These are phyloP conservation scores for Diacarnus erythraeanus DNA, from an alignment of 37 sponge, comb jelly and placozoan genomes.

Conservation along the genomic window DNA sequence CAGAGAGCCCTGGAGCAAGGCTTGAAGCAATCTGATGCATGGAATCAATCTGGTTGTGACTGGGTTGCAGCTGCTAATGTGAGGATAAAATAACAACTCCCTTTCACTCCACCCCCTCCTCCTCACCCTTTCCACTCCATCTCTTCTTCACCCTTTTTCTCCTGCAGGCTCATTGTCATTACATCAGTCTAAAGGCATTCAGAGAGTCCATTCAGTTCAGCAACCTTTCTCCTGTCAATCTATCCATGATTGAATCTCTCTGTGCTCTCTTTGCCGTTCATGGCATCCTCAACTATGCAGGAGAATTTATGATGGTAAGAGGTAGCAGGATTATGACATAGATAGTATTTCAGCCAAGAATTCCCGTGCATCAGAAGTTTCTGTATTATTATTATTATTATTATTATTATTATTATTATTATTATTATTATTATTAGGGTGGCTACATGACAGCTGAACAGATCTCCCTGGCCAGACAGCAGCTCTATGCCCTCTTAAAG, in stretches of 20 bases:
- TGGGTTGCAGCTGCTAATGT: slow-evolving; percentile 60
- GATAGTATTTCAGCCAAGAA: neutral
- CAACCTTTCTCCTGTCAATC: slow-evolving; percentile 37
- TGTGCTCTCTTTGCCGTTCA: slow-evolving; percentile 63
- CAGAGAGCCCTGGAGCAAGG: slow-evolving; percentile 44
- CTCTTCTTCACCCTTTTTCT: neutral
- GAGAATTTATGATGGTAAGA: slow-evolving; percentile 69
- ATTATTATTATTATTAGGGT: slow-evolving; percentile 29
- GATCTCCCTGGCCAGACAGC: slow-evolving; percentile 25
- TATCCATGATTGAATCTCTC: slow-evolving; percentile 40
- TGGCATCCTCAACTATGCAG: slow-evolving; percentile 47
- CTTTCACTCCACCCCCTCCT: neutral
- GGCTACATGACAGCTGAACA: slow-evolving; percentile 52
- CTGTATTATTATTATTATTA: neutral
- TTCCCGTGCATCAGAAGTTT: neutral
- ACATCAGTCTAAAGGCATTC: slow-evolving; percentile 67
- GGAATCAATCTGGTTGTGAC: slow-evolving; percentile 61
- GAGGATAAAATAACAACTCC: neutral
- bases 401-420: too few species aligned
- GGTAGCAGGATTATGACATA: too few species aligned
- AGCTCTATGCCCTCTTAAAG: slow-evolving; percentile 32
- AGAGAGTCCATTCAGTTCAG: slow-evolving; percentile 33
- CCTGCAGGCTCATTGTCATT: slow-evolving; percentile 84
- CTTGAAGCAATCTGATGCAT: slow-evolving; percentile 51
- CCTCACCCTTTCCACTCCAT: neutral